Conservation (phyloP, 2,797 vertebrate species). For the Typhlichthys subterraneus region DNA sequence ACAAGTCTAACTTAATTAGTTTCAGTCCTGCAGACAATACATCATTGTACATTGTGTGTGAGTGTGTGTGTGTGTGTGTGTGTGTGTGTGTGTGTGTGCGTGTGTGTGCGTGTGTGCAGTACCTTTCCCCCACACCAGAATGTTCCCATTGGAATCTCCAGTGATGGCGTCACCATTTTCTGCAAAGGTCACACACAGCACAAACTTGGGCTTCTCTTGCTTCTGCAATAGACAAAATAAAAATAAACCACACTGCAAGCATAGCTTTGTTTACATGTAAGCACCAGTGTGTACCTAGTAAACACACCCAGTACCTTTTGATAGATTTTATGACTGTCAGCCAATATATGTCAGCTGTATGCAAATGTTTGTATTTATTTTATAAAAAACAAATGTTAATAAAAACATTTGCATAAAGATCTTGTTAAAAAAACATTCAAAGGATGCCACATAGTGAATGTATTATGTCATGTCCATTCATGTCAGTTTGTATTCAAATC, state of each 20-base stretch:
- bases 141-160: slow-evolving; percentile 97
- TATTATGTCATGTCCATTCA: too few relatives aligned
- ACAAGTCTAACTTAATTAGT: not conserved
- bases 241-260: slow-evolving; percentile 4
- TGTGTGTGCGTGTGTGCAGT: slow-evolving; percentile 20
- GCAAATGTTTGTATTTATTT: too few relatives aligned
- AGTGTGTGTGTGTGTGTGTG: not conserved
- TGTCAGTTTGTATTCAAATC: too few relatives aligned
- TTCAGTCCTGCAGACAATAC: not conserved
- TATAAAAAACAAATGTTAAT: too few relatives aligned
- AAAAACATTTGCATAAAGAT: too few relatives aligned
- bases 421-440: too few relatives aligned
- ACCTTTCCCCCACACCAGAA: slow-evolving; percentile 99
- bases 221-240: slow-evolving; percentile 82
- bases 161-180: slow-evolving; percentile 97
- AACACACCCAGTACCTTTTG: not conserved
- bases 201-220: slow-evolving; percentile 99
- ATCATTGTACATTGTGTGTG: slow-evolving; percentile 1
- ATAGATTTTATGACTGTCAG: not conserved
- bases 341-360: too few relatives aligned
- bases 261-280: slow-evolving; percentile 35
- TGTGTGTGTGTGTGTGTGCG: slow-evolving; percentile 1
- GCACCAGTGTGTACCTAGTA: slow-evolving; percentile 13
- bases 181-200: slow-evolving; percentile 96
- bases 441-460: too few relatives aligned